Base-by-base conservation (phyloP, 2,888 invertebrate species). In the Cosmopolites sordidus region DNA sequence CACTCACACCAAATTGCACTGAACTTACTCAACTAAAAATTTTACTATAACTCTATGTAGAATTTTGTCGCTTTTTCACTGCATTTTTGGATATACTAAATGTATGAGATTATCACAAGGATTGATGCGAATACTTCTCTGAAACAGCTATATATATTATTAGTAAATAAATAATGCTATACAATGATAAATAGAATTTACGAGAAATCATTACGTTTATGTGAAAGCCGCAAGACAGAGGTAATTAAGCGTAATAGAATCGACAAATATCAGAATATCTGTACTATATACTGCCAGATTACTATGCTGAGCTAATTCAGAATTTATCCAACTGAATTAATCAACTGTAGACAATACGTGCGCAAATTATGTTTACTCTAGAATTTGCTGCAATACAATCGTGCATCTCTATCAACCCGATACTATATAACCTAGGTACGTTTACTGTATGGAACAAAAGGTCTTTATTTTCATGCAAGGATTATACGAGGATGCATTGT, bases 161-260 rank as follows among this genome's bases (percentile, higher is more conserved):
- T 22, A 5, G 22, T 22, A 22, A 22, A 22, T 22, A 5, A 22
- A 22, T 22, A 22, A 22, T 22, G 22, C 33, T 6, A n/a, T 12
- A 5, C 8, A 12, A 33, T 33, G 33, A 33, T 11, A 33, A 33
- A 33, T 11, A 33, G 4, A 33, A 33, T 33, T 33, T 33, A 11
- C 33, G 33, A 33, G 33, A 12, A 33, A 33, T 33, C 5, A 33
- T 5, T 33, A 33, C 12, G 33, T 42, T 42, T 30, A 41, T 22
- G 37, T 41, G 47, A 29, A 55, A 46, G 54, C 54, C 51, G 42
- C 43, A 47, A 53, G 58, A 50, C 49, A 56, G 47, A 41, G 27
- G 56, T 53, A 59, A 59, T 56, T 56, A 56, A 51, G 43, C 51
- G 54, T 56, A 59, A 59, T 56, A 50, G 54, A 59, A 56, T 56